Percentiles rank a stretch among this genome's conserved stretches.
These are phyloP conservation scores for Carcharodon carcharias DNA, from an alignment of 2,797 vertebrate genomes.

Conservation along the genomic window DNA sequence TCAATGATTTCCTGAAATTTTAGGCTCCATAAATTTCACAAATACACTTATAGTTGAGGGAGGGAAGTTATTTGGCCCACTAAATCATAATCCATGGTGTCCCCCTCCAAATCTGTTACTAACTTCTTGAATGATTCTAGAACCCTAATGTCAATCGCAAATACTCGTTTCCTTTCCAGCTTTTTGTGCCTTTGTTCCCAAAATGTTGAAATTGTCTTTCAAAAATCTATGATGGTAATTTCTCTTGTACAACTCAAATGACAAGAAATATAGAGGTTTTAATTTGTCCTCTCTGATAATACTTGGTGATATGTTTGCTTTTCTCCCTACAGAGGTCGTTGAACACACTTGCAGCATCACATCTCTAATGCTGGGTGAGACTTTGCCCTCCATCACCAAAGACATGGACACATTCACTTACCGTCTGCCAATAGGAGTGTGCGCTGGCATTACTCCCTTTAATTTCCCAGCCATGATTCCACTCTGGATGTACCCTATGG, in stretches of 20 bases:
- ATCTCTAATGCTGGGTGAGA: slow-evolving; percentile 89
- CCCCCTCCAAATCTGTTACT: not conserved
- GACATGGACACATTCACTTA: slow-evolving; percentile 93
- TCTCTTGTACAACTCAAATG: not conserved
- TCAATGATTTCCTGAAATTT: not conserved
- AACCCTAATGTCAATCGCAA: not conserved
- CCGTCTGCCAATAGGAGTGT: slow-evolving; percentile 82
- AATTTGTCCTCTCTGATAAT: not conserved
- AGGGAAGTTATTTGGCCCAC: not conserved
- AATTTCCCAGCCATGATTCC: slow-evolving; percentile 98
- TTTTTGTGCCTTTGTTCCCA: not conserved
- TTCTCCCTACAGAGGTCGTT: slow-evolving; percentile 76
- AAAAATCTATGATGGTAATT: not conserved
- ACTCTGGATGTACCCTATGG: slow-evolving; percentile 96
- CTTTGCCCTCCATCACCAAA: slow-evolving; percentile 86
- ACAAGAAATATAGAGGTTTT: not conserved
- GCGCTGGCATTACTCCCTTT: slow-evolving; percentile 87
- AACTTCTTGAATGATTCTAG: not conserved
- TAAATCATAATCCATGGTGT: not conserved
- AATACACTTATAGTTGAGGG: not conserved
- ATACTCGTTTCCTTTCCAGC: not conserved
- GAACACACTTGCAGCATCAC: slow-evolving; percentile 90
- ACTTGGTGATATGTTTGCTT: not conserved
- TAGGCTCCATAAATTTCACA: not conserved
- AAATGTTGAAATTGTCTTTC: not conserved